Percentiles rank a stretch among this genome's conserved stretches.
Conservation (phyloP, 2,113 vertebrate species). For the Brachyhypopomus occidentalis region DNA sequence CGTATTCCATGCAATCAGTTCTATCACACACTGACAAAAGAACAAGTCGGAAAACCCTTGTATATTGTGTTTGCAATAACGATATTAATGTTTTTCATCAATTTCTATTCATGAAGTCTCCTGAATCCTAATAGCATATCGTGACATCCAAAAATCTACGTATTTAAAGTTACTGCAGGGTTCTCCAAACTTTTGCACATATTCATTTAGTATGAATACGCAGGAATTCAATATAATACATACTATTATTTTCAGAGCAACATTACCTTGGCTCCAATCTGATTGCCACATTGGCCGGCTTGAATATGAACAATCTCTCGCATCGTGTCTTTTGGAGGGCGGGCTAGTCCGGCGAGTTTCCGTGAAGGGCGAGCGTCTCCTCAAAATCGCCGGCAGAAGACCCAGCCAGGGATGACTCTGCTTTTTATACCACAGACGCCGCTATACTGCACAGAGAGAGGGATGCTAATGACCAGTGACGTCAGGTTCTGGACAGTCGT, state of each 20-base stretch:
- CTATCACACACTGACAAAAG: background rate
- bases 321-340: conserved; percentile 50
- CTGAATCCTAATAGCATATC: no score
- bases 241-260: conserved; percentile 14
- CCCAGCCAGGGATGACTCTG: conserved; percentile 12
- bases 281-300: conserved; percentile 67
- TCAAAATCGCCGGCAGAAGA: conserved; percentile 43
- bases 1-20: background rate
- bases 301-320: conserved; percentile 66
- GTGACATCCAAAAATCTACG: no score
- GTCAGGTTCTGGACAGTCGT: conserved; percentile 39
- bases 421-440: conserved; percentile 51
- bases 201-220: no score
- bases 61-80: no score
- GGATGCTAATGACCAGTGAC: conserved; percentile 53
- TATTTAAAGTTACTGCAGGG: background rate
- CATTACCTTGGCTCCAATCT: conserved; percentile 67
- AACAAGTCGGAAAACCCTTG: background rate
- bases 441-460: conserved; percentile 40
- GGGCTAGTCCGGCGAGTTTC: conserved; percentile 6
- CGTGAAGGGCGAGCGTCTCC: background rate
- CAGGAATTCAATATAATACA: background rate
- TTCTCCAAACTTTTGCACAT: background rate
- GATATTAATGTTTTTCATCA: background rate
- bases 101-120: background rate